These are phyloP conservation scores for Sylvilagus floridanus DNA, from an alignment of 2,797 vertebrate species.

Conservation along the genomic window DNA sequence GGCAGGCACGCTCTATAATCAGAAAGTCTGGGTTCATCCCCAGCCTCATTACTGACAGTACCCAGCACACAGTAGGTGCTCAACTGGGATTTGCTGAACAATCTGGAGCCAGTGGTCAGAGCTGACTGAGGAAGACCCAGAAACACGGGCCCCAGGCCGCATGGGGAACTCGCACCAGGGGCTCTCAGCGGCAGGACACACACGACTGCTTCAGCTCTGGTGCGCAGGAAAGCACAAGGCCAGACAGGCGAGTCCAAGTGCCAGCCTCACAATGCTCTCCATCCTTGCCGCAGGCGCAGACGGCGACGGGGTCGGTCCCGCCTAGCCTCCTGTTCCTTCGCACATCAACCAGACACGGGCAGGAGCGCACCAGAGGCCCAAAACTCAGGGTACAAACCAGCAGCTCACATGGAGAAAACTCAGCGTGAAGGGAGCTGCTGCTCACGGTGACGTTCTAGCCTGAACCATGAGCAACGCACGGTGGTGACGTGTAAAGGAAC, in stretches of 20 bases:
- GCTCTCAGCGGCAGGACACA: background rate
- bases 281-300: too few relatives aligned
- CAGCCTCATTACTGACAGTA: background rate
- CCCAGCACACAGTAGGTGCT: background rate
- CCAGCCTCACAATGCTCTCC: too few relatives aligned
- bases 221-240: background rate
- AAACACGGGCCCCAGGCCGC: background rate
- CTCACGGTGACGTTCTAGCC: background rate
- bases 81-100: background rate
- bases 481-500: background rate
- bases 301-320: rapidly evolving
- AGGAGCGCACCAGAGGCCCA: background rate
- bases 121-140: background rate
- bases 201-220: background rate
- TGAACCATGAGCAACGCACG: background rate
- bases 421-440: too few relatives aligned
- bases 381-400: background rate
- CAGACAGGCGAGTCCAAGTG: background rate
- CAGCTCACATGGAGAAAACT: background rate
- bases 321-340: background rate
- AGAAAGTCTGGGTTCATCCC: background rate
- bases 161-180: too few relatives aligned
- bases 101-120: background rate
- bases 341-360: background rate
- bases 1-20: background rate